Conservation (phyloP, 2,113 vertebrate species). For the Leucopsar rothschildi region DNA sequence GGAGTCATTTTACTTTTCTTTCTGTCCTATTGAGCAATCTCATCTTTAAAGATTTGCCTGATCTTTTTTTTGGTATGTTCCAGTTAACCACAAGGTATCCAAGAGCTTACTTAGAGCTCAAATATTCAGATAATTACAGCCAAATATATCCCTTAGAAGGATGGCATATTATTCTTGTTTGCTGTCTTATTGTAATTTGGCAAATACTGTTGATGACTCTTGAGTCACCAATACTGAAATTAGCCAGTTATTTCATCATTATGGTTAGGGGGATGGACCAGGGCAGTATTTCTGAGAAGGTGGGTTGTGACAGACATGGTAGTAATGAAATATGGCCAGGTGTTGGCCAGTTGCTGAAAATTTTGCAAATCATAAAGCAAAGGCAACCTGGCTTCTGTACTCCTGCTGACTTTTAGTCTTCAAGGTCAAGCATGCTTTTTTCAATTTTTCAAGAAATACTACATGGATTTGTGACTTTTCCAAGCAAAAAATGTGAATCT, state of each 20-base stretch:
- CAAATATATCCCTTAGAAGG: background rate
- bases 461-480: background rate
- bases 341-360: background rate
- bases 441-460: background rate
- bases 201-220: background rate
- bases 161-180: background rate
- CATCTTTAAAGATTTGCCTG: background rate
- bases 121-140: background rate
- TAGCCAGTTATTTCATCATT: background rate
- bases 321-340: background rate
- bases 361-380: conserved; percentile 6
- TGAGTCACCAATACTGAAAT: background rate
- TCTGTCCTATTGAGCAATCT: background rate
- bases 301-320: background rate
- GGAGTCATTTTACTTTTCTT: background rate
- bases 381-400: background rate
- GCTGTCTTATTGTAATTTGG: background rate
- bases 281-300: background rate
- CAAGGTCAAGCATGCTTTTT: background rate
- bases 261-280: background rate
- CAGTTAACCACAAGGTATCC: background rate
- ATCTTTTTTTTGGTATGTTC: background rate
- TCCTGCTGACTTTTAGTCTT: background rate
- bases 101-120: background rate
- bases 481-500: background rate